Evolutionary conservation across 2,888 invertebrate species (phyloP).

Genomic region (Drosophila aldrichi): DNA sequence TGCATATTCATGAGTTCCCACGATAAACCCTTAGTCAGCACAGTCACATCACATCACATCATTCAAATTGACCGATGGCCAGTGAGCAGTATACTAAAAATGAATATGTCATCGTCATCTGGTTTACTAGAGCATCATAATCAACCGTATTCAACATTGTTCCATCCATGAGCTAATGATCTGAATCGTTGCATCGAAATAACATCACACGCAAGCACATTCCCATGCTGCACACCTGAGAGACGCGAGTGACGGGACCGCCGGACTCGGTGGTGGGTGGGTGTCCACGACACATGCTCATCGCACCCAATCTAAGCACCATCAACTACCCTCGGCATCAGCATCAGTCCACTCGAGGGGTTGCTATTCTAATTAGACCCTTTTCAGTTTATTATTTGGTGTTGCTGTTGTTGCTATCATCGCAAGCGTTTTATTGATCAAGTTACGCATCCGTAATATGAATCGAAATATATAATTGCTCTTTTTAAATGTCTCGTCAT

Average conservation of each 20-base stretch:
- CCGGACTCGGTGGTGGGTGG: slow-evolving; percentile 47
- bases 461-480: slow-evolving; percentile 78
- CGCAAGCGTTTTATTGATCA: slow-evolving; percentile 77
- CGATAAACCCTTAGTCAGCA: slow-evolving; percentile 44
- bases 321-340: slow-evolving; percentile 29
- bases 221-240: slow-evolving; percentile 80
- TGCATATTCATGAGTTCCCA: slow-evolving; percentile 76
- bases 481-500: slow-evolving; percentile 74
- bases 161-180: slow-evolving; percentile 57
- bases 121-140: slow-evolving; percentile 75
- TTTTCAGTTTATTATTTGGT: slow-evolving; percentile 16
- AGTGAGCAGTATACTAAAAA: slow-evolving; percentile 43
- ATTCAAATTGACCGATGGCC: slow-evolving; percentile 36
- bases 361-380: slow-evolving; percentile 77
- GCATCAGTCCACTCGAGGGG: slow-evolving; percentile 44
- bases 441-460: slow-evolving; percentile 76
- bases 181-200: slow-evolving; percentile 46
- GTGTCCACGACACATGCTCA: slow-evolving; percentile 20
- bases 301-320: slow-evolving; percentile 52
- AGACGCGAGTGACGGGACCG: slow-evolving; percentile 7
- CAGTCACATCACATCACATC: slow-evolving; percentile 24
- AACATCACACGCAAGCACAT: slow-evolving; percentile 80
- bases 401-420: slow-evolving; percentile 52
- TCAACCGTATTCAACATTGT: slow-evolving; percentile 17
- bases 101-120: slow-evolving; percentile 83